A percentile compares a stretch with the other conserved stretches of the same genome.
Evolutionary conservation across 2,113 vertebrate genomes (phyloP).

Genomic region (Rhinoptilus africanus): DNA sequence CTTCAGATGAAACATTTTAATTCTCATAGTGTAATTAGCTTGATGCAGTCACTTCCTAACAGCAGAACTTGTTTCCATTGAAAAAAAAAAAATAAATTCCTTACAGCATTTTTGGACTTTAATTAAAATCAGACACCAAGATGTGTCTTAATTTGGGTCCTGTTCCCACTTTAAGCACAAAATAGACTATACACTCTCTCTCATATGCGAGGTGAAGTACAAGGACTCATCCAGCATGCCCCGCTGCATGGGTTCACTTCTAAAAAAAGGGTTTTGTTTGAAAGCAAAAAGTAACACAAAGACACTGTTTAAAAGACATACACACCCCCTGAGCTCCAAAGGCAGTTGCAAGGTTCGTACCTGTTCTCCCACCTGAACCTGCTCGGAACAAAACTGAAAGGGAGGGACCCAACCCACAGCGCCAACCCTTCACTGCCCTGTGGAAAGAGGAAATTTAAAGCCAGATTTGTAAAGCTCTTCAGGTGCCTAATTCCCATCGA

Average conservation of each 20-base stretch:
- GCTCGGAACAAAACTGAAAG: neutral
- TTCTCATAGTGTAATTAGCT: neutral
- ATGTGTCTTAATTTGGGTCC: neutral
- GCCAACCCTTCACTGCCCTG: neutral
- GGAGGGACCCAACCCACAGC: accelerated
- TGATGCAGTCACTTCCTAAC: neutral
- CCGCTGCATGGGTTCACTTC: neutral
- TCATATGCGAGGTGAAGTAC: neutral
- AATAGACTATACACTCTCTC: neutral
- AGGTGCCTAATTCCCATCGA: neutral
- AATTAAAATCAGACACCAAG: neutral
- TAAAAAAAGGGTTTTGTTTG: neutral
- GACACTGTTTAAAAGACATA: neutral
- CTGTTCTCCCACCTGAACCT: neutral
- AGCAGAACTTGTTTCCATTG: neutral
- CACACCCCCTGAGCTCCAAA: neutral
- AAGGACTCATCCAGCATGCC: neutral
- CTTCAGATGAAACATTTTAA: neutral
- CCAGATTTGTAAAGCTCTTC: neutral
- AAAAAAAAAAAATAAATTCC: neutral
- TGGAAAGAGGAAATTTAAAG: neutral
- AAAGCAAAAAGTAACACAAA: neutral
- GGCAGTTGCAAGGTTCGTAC: neutral
- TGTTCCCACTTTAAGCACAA: neutral
- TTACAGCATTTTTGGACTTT: neutral